Evolutionary conservation across 2,797 vertebrate genomes (phyloP).

Genomic region (Semotilus atromaculatus): DNA sequence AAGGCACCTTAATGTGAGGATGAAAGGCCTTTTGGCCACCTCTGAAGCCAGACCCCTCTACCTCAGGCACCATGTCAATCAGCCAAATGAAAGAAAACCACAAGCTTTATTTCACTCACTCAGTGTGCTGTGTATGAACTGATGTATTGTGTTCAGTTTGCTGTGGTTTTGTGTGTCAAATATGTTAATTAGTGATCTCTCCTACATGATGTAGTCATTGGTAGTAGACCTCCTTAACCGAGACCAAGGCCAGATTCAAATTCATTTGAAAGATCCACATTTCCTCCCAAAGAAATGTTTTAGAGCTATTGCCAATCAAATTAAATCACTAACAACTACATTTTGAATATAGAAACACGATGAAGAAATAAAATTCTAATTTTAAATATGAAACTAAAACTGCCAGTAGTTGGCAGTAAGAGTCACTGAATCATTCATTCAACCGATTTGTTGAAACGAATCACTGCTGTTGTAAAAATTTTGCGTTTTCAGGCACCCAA

Average conservation of each 20-base stretch:
- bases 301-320: not conserved
- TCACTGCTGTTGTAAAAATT: too few relatives aligned
- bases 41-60: slow-evolving; percentile 17
- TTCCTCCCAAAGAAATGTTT: not conserved
- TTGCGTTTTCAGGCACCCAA: too few relatives aligned
- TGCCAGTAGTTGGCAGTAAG: too few relatives aligned
- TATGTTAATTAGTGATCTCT: not conserved
- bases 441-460: too few relatives aligned
- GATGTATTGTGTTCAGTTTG: not conserved
- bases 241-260: not conserved
- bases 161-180: not conserved
- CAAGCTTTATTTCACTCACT: slow-evolving; percentile 16
- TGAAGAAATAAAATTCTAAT: too few relatives aligned
- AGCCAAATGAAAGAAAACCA: slow-evolving; percentile 18
- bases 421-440: too few relatives aligned
- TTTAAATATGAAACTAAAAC: too few relatives aligned
- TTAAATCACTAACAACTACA: too few relatives aligned
- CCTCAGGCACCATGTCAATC: slow-evolving; percentile 34
- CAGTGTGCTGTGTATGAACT: slow-evolving; percentile 3
- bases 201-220: too few relatives aligned
- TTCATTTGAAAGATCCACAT: not conserved
- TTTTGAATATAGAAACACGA: too few relatives aligned
- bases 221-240: not conserved
- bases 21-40: slow-evolving; percentile 46
- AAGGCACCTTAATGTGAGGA: slow-evolving; percentile 46